phyloP scores from a whole-genome alignment of 2,113 vertebrate genomes.

The Triplophysa siluroides region DNA sequence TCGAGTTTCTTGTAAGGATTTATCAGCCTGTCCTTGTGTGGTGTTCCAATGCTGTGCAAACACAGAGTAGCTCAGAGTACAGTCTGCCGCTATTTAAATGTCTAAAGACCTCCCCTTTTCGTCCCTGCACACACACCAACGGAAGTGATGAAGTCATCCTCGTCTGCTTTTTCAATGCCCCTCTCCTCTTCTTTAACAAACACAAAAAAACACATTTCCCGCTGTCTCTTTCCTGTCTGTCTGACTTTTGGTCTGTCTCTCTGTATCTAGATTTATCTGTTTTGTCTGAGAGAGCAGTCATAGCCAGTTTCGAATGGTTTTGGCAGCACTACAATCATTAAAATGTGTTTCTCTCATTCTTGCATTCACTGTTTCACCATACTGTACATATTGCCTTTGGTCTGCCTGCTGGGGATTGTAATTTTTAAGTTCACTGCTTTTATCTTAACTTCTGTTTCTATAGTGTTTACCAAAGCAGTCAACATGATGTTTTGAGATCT shows the following conservation, averaged over 20 bases:
- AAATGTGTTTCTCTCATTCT: slow-evolving; percentile 11
- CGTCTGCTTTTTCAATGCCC: slow-evolving; percentile 61
- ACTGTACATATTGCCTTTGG: no score
- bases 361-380: not conserved
- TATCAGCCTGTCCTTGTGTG: not conserved
- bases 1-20: slow-evolving; percentile 1
- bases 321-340: slow-evolving; percentile 11
- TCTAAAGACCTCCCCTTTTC: slow-evolving; percentile 14
- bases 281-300: not conserved
- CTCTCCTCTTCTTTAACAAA: slow-evolving; percentile 29
- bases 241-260: slow-evolving; percentile 7
- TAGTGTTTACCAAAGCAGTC: no score
- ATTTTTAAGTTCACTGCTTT: no score
- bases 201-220: slow-evolving; percentile 30
- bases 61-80: slow-evolving; percentile 8
- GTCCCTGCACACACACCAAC: slow-evolving; percentile 4
- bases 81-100: slow-evolving; percentile 61
- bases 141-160: slow-evolving; percentile 71
- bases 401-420: no score
- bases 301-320: slow-evolving; percentile 1
- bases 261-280: not conserved
- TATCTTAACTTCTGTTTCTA: no score
- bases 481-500: not conserved
- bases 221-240: not conserved
- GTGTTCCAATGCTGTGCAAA: not conserved